phyloP scores from a whole-genome alignment of 1,140 invertebrate species.

The Microvelia longipes region DNA sequence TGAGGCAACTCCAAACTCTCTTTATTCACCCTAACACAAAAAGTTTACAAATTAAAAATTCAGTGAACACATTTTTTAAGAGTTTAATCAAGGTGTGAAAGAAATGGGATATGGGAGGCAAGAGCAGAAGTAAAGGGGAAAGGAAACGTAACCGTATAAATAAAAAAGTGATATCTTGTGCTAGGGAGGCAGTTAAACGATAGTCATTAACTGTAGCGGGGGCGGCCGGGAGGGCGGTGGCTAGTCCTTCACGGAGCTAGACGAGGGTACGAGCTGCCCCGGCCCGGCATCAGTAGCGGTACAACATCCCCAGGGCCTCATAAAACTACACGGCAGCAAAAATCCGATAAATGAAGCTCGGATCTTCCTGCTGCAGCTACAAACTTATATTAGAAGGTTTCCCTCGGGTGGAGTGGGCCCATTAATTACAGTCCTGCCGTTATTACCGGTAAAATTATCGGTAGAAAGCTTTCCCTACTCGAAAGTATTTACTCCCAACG shows the following conservation, averaged over 20 bases:
- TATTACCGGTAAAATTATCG: background rate
- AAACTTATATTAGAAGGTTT: background rate
- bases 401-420: background rate
- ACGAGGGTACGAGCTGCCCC: too few relatives aligned
- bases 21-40: too few relatives aligned
- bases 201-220: background rate
- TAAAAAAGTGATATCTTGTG: background rate
- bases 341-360: background rate
- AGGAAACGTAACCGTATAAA: background rate
- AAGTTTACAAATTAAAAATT: background rate
- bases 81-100: background rate
- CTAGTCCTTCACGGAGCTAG: too few relatives aligned
- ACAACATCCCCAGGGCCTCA: background rate
- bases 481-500: too few relatives aligned
- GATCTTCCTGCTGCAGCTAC: background rate
- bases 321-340: background rate
- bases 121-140: background rate
- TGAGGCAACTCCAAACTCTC: too few relatives aligned
- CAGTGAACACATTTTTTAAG: background rate
- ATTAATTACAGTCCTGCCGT: background rate
- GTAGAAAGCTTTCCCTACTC: too few relatives aligned
- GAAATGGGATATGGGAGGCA: background rate
- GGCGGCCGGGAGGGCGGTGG: background rate
- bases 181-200: background rate
- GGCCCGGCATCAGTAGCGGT: background rate